A percentile compares a stretch with the other conserved stretches of the same genome.
Evolutionary conservation across 2,888 invertebrate species (phyloP).

Genomic region (Biston stratarius): DNA sequence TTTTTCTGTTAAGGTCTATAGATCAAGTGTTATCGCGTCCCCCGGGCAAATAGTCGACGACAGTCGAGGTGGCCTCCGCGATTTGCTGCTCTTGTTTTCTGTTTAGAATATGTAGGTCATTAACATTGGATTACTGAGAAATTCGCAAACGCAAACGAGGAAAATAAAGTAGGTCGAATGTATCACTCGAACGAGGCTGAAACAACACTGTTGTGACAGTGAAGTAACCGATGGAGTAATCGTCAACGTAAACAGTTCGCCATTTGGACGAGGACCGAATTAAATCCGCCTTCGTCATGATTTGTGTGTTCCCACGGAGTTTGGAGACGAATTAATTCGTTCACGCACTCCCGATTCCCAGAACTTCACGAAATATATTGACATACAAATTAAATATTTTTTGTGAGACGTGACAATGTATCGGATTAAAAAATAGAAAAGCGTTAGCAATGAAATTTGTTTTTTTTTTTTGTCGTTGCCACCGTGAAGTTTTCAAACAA

Average conservation of each 20-base stretch:
- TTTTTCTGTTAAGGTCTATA: background rate
- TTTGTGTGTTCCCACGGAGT: conserved; percentile 28
- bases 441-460: background rate
- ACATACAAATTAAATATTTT: background rate
- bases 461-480: background rate
- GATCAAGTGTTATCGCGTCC: conserved; percentile 32
- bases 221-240: conserved; percentile 55
- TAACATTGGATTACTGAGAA: conserved; percentile 75
- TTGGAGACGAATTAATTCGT: conserved; percentile 15
- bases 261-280: conserved; percentile 38
- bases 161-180: conserved; percentile 76
- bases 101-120: conserved; percentile 71
- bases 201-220: conserved; percentile 64
- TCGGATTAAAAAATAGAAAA: background rate
- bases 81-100: conserved; percentile 41
- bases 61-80: conserved; percentile 44
- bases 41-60: conserved; percentile 40
- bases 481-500: conserved; percentile 15
- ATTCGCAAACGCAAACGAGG: conserved; percentile 67
- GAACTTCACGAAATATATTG: background rate
- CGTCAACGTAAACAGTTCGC: conserved; percentile 42
- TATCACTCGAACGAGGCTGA: conserved; percentile 58
- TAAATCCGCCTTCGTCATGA: conserved; percentile 35
- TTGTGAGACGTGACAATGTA: background rate
- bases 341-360: conserved; percentile 5